Evolutionary conservation across 2,888 invertebrate genomes (phyloP).

Genomic region (Heteromyza rotundicornis): DNA sequence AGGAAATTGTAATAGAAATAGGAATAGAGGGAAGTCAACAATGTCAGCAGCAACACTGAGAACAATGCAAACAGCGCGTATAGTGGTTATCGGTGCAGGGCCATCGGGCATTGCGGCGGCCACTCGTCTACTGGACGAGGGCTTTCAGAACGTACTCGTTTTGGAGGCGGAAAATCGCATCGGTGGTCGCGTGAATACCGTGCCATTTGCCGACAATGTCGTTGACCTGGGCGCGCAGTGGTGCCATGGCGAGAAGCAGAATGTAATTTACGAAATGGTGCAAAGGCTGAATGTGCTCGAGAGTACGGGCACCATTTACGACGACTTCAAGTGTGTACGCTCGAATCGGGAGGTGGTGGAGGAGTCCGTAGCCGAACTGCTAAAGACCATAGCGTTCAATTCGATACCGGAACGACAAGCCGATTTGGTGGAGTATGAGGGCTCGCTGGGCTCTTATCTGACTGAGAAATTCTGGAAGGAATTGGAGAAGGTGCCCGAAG

Average conservation of each 20-base stretch:
- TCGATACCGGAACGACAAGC: slow-evolving; percentile 54
- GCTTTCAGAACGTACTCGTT: slow-evolving; percentile 64
- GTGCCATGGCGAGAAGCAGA: slow-evolving; percentile 70
- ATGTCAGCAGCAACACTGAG: slow-evolving; percentile 10
- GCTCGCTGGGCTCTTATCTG: slow-evolving; percentile 55
- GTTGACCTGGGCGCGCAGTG: slow-evolving; percentile 81
- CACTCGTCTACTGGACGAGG: slow-evolving; percentile 58
- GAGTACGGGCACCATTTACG: slow-evolving; percentile 46
- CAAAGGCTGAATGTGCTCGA: slow-evolving; percentile 46
- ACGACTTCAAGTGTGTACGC: slow-evolving; percentile 49
- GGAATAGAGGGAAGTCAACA: slow-evolving; percentile 6
- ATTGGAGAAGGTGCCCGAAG: slow-evolving; percentile 44
- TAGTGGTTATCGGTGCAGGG: slow-evolving; percentile 61
- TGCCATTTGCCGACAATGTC: slow-evolving; percentile 65
- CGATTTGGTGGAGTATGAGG: slow-evolving; percentile 51
- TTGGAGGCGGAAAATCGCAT: slow-evolving; percentile 70
- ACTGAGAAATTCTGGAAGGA: slow-evolving; percentile 47
- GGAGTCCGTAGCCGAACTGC: slow-evolving; percentile 46
- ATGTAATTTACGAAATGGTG: slow-evolving; percentile 68
- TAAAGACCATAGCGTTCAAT: slow-evolving; percentile 57
- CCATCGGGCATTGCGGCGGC: slow-evolving; percentile 61
- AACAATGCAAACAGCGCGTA: slow-evolving; percentile 41
- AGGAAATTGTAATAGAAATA: background rate
- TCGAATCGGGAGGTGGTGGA: slow-evolving; percentile 60
- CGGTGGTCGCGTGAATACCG: slow-evolving; percentile 69